Percentiles rank a stretch among this genome's conserved stretches.
Conservation (phyloP, 2,113 vertebrate genomes). For the Rhynchopsitta pachyrhyncha region DNA sequence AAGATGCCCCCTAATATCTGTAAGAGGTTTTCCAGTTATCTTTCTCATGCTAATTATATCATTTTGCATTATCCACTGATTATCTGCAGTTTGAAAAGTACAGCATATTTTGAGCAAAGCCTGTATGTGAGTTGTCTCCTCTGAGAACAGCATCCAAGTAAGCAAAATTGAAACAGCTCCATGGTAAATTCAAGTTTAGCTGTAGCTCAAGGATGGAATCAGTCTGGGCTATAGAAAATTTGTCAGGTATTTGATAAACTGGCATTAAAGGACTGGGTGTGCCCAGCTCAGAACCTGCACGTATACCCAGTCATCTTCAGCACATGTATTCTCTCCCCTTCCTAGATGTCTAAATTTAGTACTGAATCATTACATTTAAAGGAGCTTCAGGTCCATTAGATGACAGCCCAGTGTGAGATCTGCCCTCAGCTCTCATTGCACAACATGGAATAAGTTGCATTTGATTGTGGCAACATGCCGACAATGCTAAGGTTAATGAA, state of each 20-base stretch:
- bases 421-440: background rate
- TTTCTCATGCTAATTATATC: slow-evolving; percentile 42
- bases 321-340: background rate
- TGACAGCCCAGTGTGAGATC: background rate
- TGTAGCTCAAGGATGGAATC: background rate
- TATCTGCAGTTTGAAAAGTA: slow-evolving; percentile 23
- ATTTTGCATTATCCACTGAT: slow-evolving; percentile 34
- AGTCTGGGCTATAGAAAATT: background rate
- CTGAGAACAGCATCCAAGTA: background rate
- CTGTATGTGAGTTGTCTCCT: background rate
- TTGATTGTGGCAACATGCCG: slow-evolving; percentile 50
- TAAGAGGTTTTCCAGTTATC: slow-evolving; percentile 32
- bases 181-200: background rate
- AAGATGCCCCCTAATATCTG: slow-evolving; percentile 14
- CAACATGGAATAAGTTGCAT: background rate
- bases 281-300: background rate
- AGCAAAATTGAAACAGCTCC: background rate
- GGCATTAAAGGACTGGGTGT: background rate
- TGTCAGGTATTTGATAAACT: background rate
- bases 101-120: slow-evolving; percentile 4
- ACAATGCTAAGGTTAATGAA: slow-evolving; percentile 30
- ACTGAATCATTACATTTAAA: background rate
- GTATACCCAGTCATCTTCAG: background rate
- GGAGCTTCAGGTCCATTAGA: slow-evolving; percentile 3
- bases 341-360: background rate